Percentiles rank a stretch among this genome's conserved stretches.
Evolutionary conservation across 2,797 vertebrate species (phyloP).

Genomic region (Artibeus jamaicensis): DNA sequence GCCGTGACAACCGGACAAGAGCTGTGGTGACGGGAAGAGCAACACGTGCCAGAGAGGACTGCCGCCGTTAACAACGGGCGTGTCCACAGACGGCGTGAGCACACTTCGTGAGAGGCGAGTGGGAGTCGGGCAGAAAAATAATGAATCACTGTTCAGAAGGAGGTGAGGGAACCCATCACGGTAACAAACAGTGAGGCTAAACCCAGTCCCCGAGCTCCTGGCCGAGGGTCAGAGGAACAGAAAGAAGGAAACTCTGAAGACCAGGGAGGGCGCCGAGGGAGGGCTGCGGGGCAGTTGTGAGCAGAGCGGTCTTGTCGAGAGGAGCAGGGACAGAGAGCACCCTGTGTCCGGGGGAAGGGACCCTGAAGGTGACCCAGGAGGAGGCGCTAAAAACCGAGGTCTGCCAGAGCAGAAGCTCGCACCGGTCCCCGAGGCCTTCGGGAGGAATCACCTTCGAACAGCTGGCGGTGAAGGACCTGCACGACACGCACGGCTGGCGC

Average conservation of each 20-base stretch:
- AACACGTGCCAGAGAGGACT: background rate
- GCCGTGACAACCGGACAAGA: background rate
- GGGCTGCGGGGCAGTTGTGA: background rate
- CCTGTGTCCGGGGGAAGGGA: background rate
- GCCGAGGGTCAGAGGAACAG: background rate
- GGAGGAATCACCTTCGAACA: background rate
- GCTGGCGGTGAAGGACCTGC: background rate
- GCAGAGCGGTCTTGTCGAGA: background rate
- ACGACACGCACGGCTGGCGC: background rate
- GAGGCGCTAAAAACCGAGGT: background rate
- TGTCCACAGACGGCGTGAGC: background rate
- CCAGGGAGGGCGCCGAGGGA: background rate
- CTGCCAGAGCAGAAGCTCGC: background rate
- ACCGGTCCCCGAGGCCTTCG: background rate
- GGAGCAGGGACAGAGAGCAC: background rate
- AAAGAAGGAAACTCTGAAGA: background rate
- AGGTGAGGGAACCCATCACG: background rate
- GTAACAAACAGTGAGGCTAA: background rate
- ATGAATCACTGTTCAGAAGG: background rate
- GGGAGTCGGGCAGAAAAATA: background rate
- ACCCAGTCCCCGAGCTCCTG: background rate
- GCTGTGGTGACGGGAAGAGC: background rate
- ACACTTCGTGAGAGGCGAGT: background rate
- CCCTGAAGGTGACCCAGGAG: background rate
- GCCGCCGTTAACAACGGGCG: background rate